Base-by-base conservation (phyloP, 2,797 vertebrate species). In the Ptychadena robeensis region DNA sequence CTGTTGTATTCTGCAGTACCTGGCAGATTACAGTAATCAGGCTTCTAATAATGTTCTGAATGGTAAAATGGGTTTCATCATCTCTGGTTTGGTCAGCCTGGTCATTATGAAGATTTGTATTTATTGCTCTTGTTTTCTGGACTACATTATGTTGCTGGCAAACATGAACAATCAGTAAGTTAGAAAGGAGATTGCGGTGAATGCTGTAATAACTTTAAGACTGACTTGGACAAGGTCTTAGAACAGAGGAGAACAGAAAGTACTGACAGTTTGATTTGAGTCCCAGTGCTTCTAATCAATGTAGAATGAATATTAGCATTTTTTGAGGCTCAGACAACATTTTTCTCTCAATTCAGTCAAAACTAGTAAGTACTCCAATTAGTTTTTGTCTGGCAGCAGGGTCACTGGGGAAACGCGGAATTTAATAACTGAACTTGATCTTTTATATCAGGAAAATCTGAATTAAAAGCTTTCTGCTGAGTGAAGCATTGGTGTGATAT, bases 171-270 rank as follows among this genome's bases (percentile, higher is more conserved):
- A 12, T 18, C 38, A 44, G n/a, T 44, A 44, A 27, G 27, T 32
- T 53, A 32, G 9, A 11, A 53, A 28, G 14, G 30, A 73, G 40
- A 57, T 9, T 30, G 10, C 22, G 2, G 35, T n/a, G 14, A 15
- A 12, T 70, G 18, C 12, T 70, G n/a, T 27, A 44, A 40, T 31
- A 73, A 9, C 10, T 48, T 48, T 15, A 73, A 57, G 30, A 8
- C 30, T 31, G 70, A 72, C 40, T 31, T 57, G 22, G 27, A 73
- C 40, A 73, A 48, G 70, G 30, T 40, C 44, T 73, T 27, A 69
- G 34, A 8, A 57, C 70, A 31, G 40, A 40, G 10, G 44, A 73
- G 70, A 73, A 73, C 67, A 69, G n/a, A 25, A 37, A 69, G 67
- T 40, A 37, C 67, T 69, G 67, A 69, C 67, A 69, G 67, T 27